phyloP scores from a whole-genome alignment of 2,888 invertebrate genomes.

The Drosophila suboccidentalis region DNA sequence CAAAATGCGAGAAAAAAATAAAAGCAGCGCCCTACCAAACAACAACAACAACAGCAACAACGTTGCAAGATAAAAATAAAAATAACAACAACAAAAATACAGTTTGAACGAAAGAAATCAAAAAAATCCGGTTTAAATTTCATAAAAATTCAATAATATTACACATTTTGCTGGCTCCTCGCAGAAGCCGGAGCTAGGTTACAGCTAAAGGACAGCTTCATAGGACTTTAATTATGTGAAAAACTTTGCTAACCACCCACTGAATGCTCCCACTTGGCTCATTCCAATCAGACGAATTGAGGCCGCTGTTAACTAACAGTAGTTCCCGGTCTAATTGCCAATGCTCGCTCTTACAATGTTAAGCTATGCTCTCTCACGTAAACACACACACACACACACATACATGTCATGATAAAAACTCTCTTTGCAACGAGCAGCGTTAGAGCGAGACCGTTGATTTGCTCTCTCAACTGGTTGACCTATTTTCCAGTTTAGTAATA shows the following conservation, averaged over 20 bases:
- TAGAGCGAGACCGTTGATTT: slow-evolving; percentile 48
- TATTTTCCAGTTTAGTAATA: slow-evolving; percentile 77
- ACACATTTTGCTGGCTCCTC: slow-evolving; percentile 11
- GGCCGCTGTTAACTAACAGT: slow-evolving; percentile 73
- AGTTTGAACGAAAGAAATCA: slow-evolving; percentile 48
- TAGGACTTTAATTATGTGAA: slow-evolving; percentile 5
- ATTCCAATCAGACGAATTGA: slow-evolving; percentile 59
- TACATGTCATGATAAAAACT: not conserved
- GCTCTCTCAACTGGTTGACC: slow-evolving; percentile 76
- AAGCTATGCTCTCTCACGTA: slow-evolving; percentile 22
- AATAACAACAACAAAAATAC: slow-evolving; percentile 43
- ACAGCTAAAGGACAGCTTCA: not conserved
- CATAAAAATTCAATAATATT: slow-evolving; percentile 22
- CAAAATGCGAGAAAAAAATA: slow-evolving; percentile 36
- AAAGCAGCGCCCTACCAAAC: slow-evolving; percentile 55
- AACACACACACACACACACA: not conserved
- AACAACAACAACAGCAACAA: slow-evolving; percentile 16
- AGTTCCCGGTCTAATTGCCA: slow-evolving; percentile 70
- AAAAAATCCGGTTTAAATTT: slow-evolving; percentile 57
- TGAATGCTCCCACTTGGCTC: slow-evolving; percentile 6
- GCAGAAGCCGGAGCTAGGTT: not conserved
- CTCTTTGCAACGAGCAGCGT: slow-evolving; percentile 46
- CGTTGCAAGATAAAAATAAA: slow-evolving; percentile 29
- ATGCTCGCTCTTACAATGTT: slow-evolving; percentile 52
- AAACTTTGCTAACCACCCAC: slow-evolving; percentile 51